A percentile compares a stretch with the other conserved stretches of the same genome.
Evolutionary conservation across 2,797 vertebrate species (phyloP).

Genomic region (Phalloptychus januarius): DNA sequence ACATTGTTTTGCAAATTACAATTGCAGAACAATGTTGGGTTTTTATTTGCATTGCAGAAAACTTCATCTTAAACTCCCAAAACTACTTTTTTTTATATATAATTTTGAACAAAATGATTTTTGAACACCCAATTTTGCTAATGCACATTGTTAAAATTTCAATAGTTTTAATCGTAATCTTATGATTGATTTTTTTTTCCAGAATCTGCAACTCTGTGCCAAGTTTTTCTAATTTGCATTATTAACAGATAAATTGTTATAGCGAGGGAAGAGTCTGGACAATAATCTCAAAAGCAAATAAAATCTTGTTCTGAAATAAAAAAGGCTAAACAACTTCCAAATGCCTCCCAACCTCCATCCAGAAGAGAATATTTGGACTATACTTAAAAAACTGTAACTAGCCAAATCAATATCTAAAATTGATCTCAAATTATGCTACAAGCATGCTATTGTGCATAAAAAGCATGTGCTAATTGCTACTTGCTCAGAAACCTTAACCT

Average conservation of each 20-base stretch:
- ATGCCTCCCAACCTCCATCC: neutral
- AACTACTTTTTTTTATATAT: neutral
- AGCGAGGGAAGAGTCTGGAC: neutral
- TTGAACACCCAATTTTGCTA: neutral
- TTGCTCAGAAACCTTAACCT: neutral
- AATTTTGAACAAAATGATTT: no score
- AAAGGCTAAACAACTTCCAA: neutral
- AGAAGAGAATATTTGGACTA: neutral
- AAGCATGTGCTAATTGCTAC: neutral
- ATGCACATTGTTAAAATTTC: neutral
- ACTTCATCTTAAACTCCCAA: neutral
- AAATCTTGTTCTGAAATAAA: neutral
- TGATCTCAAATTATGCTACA: neutral
- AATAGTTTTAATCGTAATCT: neutral
- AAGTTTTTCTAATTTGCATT: neutral
- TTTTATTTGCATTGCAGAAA: neutral
- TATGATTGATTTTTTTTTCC: no score
- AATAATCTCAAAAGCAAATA: neutral
- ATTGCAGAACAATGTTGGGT: no score
- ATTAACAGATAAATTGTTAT: neutral
- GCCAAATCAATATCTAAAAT: neutral
- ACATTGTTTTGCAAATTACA: neutral
- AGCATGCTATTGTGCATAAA: neutral
- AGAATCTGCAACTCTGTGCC: neutral
- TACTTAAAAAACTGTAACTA: neutral